Evolutionary conservation across 1,140 invertebrate species (phyloP).

Genomic region (Drosophila repletoides): DNA sequence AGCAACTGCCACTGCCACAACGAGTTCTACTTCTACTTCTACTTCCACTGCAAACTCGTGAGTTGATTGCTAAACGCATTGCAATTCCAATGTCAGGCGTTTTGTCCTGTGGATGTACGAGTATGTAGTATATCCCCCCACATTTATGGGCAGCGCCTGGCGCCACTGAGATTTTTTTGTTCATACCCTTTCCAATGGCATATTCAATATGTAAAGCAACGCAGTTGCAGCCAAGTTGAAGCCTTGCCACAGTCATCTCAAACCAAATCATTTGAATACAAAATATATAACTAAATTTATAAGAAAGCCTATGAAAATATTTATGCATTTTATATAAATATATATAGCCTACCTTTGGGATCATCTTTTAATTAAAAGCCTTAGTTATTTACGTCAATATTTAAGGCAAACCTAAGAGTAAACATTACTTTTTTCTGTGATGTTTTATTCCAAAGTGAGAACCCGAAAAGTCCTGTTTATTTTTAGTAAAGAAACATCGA

Average conservation of each 20-base stretch:
- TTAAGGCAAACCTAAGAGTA: too few relatives aligned
- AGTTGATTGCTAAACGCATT: slow-evolving; percentile 75
- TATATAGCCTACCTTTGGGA: too few relatives aligned
- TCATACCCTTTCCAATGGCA: neutral
- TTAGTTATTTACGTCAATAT: too few relatives aligned
- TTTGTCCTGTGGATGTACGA: slow-evolving; percentile 6
- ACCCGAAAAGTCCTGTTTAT: too few relatives aligned
- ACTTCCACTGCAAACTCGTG: slow-evolving; percentile 50
- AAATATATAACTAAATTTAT: neutral
- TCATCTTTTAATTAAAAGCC: too few relatives aligned
- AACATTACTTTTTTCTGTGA: too few relatives aligned
- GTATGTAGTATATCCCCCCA: slow-evolving; percentile 20
- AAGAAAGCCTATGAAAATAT: too few relatives aligned
- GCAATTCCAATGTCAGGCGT: slow-evolving; percentile 45
- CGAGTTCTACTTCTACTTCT: neutral
- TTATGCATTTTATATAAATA: too few relatives aligned
- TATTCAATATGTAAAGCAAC: neutral
- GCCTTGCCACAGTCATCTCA: too few relatives aligned
- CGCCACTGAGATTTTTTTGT: neutral
- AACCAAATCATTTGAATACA: neutral
- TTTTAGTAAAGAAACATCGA: too few relatives aligned
- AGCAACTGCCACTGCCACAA: neutral
- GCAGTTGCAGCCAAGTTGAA: too few relatives aligned
- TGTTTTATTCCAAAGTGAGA: too few relatives aligned
- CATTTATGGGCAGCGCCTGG: slow-evolving; percentile 20